Evolutionary conservation across 2,888 invertebrate species (phyloP), one percentile per base, ranked within the genome.

Genomic region (Macrosoma leucophasiata): DNA sequence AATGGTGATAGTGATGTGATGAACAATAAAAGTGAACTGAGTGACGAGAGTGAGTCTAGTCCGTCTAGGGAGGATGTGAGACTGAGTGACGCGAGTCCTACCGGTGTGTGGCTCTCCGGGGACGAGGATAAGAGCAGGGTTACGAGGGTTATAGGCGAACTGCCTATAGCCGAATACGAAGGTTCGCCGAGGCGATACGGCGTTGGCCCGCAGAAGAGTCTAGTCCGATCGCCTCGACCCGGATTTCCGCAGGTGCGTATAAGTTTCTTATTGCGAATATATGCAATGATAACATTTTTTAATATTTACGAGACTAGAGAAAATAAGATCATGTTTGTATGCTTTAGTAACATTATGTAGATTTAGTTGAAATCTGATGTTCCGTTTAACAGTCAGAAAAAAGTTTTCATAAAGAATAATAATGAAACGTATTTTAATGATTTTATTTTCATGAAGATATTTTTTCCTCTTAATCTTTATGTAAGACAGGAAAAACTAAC

Each of bases 131-230:
- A 69, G 55, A 55, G 50, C 47, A 57, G 78, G 47, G 88, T 89
- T 20, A 85, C 90, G 38, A 84, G 90, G 56, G 89, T 93, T 22
- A 93, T 94, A 57, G 94, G 93, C 26, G 91, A 89, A 70, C 82
- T 94, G 55, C 95, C 95, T n/a, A 96, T 96, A 52, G 95, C 96
- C 11, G 94, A 96, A 62, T 96, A 96, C 65, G 95, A 96, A 52
- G 95, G 94, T 9, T 96, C 95, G 22, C 96, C 96, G 9, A 84
- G 95, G 50, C 88, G 96, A 50, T 95, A 95, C 65, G 95, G 95
- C 3, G 87, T 90, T 36, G 86, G 89, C 13, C 87, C 90, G 28
- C 91, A 91, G 46, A 89, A 91, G 53, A 89, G 90, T 57, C 88
- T 89, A 41, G 86, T 89, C 41, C 90, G 92, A 67, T 89, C 92